phyloP scores from a whole-genome alignment of 2,888 invertebrate species.

The Mesochorus sp. region DNA sequence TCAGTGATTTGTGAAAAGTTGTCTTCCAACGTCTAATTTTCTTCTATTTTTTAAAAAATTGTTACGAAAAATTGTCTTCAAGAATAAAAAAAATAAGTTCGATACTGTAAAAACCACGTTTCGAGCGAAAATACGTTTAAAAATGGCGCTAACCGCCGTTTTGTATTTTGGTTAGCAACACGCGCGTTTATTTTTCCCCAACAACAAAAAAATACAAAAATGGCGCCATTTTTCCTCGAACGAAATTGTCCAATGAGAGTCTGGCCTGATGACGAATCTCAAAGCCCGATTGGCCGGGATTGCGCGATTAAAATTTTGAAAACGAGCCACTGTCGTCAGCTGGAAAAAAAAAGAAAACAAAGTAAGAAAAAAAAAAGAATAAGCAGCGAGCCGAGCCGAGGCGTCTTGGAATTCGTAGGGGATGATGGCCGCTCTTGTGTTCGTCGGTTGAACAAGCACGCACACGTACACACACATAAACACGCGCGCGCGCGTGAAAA shows the following conservation, averaged over 20 bases:
- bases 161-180: slow-evolving; percentile 41
- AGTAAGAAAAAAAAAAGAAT: not conserved
- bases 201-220: slow-evolving; percentile 20
- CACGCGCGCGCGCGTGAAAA: not conserved
- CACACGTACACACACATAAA: slow-evolving; percentile 20
- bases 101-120: not conserved
- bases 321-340: slow-evolving; percentile 46
- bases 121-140: not conserved
- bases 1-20: slow-evolving; percentile 73
- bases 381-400: slow-evolving; percentile 33
- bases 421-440: slow-evolving; percentile 19
- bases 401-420: slow-evolving; percentile 46
- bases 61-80: no score
- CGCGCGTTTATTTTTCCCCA: slow-evolving; percentile 13
- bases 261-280: slow-evolving; percentile 11
- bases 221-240: not conserved
- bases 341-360: slow-evolving; percentile 17
- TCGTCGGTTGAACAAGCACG: slow-evolving; percentile 23
- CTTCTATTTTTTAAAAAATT: no score
- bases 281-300: slow-evolving; percentile 9
- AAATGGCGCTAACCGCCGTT: not conserved
- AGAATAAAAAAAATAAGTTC: not conserved
- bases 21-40: slow-evolving; percentile 11
- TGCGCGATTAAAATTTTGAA: slow-evolving; percentile 35
- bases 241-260: slow-evolving; percentile 25